These are phyloP conservation scores for Drosophila acutilabella DNA, from an alignment of 2,888 invertebrate genomes.

Conservation along the genomic window DNA sequence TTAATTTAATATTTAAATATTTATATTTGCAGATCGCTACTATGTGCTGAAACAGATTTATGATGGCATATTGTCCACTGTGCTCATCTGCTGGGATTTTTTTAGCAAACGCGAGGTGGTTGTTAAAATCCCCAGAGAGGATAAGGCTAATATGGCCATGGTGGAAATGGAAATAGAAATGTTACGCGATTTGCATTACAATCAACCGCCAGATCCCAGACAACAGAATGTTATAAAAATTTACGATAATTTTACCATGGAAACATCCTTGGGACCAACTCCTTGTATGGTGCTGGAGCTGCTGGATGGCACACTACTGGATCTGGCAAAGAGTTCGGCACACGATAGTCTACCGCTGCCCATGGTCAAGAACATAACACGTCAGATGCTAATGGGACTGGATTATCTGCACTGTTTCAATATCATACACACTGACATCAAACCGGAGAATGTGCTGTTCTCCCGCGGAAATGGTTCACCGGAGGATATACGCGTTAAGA, in stretches of 20 bases:
- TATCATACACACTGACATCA: slow-evolving; percentile 34
- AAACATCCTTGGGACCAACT: no score
- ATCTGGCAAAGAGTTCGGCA: not conserved
- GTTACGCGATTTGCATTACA: not conserved
- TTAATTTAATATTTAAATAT: no score
- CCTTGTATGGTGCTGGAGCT: slow-evolving; percentile 16
- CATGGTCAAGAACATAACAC: not conserved
- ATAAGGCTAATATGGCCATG: not conserved
- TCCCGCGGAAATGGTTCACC: not conserved
- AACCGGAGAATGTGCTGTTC: slow-evolving; percentile 77
- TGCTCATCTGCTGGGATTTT: slow-evolving; percentile 11
- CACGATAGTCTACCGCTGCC: not conserved
- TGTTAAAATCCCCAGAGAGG: not conserved
- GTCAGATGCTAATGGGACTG: slow-evolving; percentile 9
- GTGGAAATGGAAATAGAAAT: not conserved
- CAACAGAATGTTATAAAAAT: not conserved
- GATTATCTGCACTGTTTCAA: slow-evolving; percentile 10
- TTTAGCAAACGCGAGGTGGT: not conserved
- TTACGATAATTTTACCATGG: not conserved
- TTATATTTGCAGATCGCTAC: slow-evolving; percentile 15
- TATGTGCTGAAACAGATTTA: not conserved
- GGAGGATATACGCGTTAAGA: slow-evolving; percentile 95
- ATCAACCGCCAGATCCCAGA: not conserved
- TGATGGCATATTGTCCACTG: not conserved
- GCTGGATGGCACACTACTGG: slow-evolving; percentile 5